These are phyloP conservation scores for Heliconius himera DNA, from an alignment of 1,140 invertebrate genomes.

Conservation along the genomic window DNA sequence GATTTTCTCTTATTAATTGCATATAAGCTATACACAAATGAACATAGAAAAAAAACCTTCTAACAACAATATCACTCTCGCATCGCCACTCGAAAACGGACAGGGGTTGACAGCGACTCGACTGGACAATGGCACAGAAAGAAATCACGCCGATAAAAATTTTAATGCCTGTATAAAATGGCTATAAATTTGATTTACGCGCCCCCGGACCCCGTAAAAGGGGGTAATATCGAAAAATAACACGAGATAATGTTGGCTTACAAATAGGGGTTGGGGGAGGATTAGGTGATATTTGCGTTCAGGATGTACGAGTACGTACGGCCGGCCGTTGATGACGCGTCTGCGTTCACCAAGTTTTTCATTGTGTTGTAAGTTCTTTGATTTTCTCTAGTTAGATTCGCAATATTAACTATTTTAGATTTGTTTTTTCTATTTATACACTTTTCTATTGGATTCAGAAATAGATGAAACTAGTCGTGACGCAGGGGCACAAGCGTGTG, in stretches of 20 bases:
- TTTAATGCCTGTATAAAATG: constrained; percentile 80
- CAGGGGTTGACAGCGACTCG: constrained; percentile 58
- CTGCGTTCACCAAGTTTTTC: background rate
- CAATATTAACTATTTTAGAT: background rate
- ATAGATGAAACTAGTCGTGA: too few species aligned
- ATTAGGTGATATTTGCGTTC: constrained; percentile 53
- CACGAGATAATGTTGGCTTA: constrained; percentile 78
- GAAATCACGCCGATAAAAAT: constrained; percentile 78
- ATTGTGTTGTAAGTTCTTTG: background rate
- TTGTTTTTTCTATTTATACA: background rate
- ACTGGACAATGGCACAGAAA: constrained; percentile 73
- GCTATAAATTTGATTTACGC: constrained; percentile 80
- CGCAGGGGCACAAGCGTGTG: too few species aligned
- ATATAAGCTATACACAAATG: background rate
- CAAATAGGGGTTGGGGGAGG: constrained; percentile 60
- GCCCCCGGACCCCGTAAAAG: constrained; percentile 65
- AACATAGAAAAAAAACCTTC: constrained; percentile 9
- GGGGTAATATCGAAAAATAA: constrained; percentile 79
- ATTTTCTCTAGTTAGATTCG: background rate
- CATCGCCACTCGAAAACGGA: constrained; percentile 50
- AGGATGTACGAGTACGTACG: constrained; percentile 4
- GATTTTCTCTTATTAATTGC: too few species aligned
- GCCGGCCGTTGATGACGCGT: constrained; percentile 15
- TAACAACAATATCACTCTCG: constrained; percentile 30
- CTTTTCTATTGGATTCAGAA: too few species aligned